A percentile compares a stretch with the other conserved stretches of the same genome.
Conservation (phyloP, 2,888 invertebrate genomes). For the Esperia sulphurella region DNA sequence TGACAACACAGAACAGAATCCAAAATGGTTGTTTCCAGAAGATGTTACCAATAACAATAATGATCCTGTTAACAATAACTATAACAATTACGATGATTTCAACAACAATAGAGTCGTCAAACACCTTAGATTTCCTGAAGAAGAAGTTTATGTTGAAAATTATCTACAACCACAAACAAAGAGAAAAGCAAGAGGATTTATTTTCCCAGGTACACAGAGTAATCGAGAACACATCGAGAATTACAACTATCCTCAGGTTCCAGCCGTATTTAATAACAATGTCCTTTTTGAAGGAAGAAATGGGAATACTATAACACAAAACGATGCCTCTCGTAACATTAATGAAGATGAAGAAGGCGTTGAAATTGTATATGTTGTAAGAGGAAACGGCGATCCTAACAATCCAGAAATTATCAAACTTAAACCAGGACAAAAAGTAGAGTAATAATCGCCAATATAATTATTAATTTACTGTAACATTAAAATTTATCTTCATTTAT, state of each 20-base stretch:
- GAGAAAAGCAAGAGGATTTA: slow-evolving; percentile 26
- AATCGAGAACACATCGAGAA: slow-evolving; percentile 13
- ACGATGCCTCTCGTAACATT: background rate
- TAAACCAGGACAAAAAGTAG: slow-evolving; percentile 40
- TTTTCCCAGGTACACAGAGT: slow-evolving; percentile 22
- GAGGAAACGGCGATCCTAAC: slow-evolving; percentile 69
- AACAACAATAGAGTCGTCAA: slow-evolving; percentile 17
- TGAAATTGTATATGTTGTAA: slow-evolving; percentile 53
- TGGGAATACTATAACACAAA: background rate
- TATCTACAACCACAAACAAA: slow-evolving; percentile 2
- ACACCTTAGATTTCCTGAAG: slow-evolving; percentile 38
- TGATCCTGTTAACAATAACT: slow-evolving; percentile 14
- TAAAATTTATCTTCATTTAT: too few relatives aligned
- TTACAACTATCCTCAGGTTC: background rate
- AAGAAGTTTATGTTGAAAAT: slow-evolving; percentile 7
- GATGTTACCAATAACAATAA: slow-evolving; percentile 13
- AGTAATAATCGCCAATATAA: background rate
- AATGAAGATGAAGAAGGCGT: background rate
- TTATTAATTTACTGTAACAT: too few relatives aligned
- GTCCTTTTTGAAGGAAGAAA: background rate
- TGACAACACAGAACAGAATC: slow-evolving; percentile 19
- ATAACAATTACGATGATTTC: too few relatives aligned
- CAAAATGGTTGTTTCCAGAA: slow-evolving; percentile 53
- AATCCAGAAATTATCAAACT: slow-evolving; percentile 63
- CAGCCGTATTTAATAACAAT: background rate